phyloP scores from a whole-genome alignment of 2,113 vertebrate genomes.

The Myodes glareolus region DNA sequence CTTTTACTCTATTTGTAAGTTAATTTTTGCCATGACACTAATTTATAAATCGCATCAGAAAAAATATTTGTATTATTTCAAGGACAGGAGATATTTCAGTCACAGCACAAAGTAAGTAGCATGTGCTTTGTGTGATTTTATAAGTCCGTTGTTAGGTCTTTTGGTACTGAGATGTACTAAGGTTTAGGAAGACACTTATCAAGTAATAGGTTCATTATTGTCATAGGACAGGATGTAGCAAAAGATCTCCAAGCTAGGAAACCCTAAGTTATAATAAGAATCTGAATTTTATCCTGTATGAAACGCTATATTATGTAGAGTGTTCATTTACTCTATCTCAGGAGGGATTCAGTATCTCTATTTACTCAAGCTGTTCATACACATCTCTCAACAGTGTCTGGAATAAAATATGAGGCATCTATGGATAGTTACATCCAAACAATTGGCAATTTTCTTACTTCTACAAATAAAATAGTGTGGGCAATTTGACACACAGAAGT shows the following conservation, averaged over 20 bases:
- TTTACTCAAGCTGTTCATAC: background rate
- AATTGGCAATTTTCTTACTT: background rate
- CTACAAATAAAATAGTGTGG: background rate
- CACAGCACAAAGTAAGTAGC: background rate
- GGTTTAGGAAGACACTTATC: background rate
- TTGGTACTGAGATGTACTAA: background rate
- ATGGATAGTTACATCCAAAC: background rate
- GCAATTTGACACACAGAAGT: background rate
- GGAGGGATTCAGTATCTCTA: background rate
- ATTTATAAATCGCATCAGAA: conserved; percentile 9
- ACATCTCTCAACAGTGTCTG: background rate
- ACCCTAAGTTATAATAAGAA: background rate
- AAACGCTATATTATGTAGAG: background rate
- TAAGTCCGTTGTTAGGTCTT: background rate
- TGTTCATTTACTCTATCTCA: background rate
- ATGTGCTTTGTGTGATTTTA: background rate
- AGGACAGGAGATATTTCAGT: background rate
- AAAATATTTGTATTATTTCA: background rate
- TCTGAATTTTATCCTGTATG: background rate
- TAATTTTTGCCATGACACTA: background rate
- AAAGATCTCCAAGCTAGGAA: background rate
- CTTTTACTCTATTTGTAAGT: background rate
- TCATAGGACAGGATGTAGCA: background rate
- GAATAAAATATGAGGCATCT: background rate
- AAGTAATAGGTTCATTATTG: background rate